Evolutionary conservation across 2,113 vertebrate genomes (phyloP).

Genomic region (Leuciscus idus): DNA sequence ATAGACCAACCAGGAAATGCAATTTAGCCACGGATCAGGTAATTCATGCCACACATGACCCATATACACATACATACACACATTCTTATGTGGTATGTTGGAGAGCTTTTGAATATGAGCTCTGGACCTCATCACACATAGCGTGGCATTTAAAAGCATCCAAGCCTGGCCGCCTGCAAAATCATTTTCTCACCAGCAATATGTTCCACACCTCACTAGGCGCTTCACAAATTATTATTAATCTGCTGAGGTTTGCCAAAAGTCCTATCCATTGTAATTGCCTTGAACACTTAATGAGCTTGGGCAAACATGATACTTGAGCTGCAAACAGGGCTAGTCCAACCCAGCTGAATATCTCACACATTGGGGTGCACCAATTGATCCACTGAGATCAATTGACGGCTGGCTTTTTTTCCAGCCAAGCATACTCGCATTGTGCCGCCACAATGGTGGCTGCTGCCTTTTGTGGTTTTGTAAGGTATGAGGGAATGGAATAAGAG

Average conservation of each 20-base stretch:
- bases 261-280: slow-evolving; percentile 18
- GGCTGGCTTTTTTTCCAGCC: slow-evolving; percentile 27
- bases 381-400: slow-evolving; percentile 1
- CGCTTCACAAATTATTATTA: background rate
- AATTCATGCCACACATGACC: slow-evolving; percentile 15
- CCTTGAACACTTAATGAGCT: slow-evolving; percentile 34
- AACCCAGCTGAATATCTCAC: slow-evolving; percentile 11
- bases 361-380: slow-evolving; percentile 26
- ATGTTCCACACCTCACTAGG: background rate
- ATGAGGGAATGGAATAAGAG: slow-evolving; percentile 36
- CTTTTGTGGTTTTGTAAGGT: slow-evolving; percentile 35
- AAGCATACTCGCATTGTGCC: slow-evolving; percentile 20
- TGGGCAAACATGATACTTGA: slow-evolving; percentile 23
- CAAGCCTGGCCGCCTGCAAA: background rate
- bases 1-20: slow-evolving; percentile 1
- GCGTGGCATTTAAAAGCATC: background rate
- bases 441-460: slow-evolving; percentile 30
- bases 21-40: slow-evolving; percentile 27
- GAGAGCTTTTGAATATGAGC: background rate
- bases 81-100: background rate
- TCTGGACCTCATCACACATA: background rate
- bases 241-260: slow-evolving; percentile 13
- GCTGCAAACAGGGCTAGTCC: background rate
- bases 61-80: slow-evolving; percentile 4
- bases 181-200: slow-evolving; percentile 7